Conservation (phyloP, 2,797 vertebrate genomes). For the Neomorphus geoffroyi region DNA sequence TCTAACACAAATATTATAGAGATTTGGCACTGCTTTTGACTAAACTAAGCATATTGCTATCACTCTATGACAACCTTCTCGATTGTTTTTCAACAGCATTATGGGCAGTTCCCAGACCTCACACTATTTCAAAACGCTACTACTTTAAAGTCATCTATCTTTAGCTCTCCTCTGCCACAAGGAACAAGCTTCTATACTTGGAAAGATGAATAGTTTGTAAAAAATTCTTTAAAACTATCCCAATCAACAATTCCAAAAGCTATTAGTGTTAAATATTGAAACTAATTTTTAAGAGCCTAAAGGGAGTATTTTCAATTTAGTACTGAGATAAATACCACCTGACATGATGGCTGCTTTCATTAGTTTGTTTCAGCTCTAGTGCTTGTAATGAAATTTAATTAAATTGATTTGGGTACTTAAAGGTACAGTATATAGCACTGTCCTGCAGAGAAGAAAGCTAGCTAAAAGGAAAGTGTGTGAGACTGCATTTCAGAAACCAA, state of each 20-base stretch:
- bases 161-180: neutral
- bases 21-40: neutral
- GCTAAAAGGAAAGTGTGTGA: constrained; percentile 18
- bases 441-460: constrained; percentile 20
- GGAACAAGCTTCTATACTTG: constrained; percentile 28
- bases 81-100: neutral
- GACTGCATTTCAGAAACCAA: constrained; percentile 36
- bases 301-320: constrained; percentile 75
- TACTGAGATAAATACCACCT: constrained; percentile 75
- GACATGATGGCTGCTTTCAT: constrained; percentile 67
- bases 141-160: neutral
- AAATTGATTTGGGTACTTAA: constrained; percentile 73
- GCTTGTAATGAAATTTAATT: constrained; percentile 76
- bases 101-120: neutral
- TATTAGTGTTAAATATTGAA: constrained; percentile 78
- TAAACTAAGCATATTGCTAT: neutral
- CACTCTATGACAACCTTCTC: neutral
- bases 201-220: constrained; percentile 71
- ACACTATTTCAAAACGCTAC: neutral
- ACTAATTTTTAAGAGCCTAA: constrained; percentile 75
- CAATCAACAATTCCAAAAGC: constrained; percentile 71
- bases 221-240: constrained; percentile 69
- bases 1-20: neutral
- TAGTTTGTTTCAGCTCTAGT: constrained; percentile 75
- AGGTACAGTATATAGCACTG: constrained; percentile 57